Conservation (phyloP, 2,888 invertebrate species). For the Hyposoter didymator region DNA sequence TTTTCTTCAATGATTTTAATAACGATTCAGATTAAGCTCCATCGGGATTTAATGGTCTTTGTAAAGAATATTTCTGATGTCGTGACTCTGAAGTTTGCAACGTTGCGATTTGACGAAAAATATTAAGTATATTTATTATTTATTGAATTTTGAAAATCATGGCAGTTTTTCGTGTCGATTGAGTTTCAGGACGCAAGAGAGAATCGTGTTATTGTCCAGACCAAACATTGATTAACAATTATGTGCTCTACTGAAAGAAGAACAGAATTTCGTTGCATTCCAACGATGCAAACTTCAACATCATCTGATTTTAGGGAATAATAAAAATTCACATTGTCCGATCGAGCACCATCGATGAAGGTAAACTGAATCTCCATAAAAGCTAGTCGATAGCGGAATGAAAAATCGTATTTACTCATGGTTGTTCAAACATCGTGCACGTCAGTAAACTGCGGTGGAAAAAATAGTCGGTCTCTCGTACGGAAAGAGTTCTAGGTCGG, state of each 20-base stretch:
- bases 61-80: neutral
- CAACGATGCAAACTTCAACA: no score
- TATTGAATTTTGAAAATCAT: no score
- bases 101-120: no score
- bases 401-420: slow-evolving; percentile 26
- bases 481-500: slow-evolving; percentile 12
- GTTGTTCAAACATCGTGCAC: slow-evolving; percentile 30
- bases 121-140: no score
- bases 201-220: no score
- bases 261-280: no score
- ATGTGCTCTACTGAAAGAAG: no score
- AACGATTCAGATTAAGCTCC: neutral
- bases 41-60: neutral
- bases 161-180: no score
- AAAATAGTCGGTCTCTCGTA: neutral
- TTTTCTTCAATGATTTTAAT: neutral
- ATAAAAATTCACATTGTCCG: neutral
- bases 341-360: slow-evolving; percentile 17
- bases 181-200: no score
- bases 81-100: no score
- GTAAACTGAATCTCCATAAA: neutral
- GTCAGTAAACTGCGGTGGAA: slow-evolving; percentile 16
- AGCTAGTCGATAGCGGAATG: neutral
- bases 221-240: no score
- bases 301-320: neutral